Conservation (phyloP, 2,797 vertebrate genomes). For the Tauraco hartlaubi region DNA sequence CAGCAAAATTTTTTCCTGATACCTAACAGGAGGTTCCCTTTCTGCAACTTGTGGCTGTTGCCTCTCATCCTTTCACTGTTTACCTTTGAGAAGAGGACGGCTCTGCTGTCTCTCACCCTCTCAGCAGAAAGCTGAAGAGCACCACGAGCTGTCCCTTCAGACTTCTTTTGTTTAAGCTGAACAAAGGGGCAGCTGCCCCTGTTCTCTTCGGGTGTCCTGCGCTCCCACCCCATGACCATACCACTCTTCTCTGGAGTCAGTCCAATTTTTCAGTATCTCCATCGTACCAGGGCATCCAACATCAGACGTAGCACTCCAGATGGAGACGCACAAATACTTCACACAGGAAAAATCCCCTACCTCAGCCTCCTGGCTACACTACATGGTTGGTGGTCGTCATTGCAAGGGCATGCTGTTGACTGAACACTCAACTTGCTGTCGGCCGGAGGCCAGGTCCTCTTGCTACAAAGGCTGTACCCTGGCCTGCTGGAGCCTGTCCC, state of each 20-base stretch:
- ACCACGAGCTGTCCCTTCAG: not conserved
- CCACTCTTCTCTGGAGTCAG: not conserved
- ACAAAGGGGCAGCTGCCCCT: not conserved
- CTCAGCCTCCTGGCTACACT: not conserved
- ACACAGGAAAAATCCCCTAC: not conserved
- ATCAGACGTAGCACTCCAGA: not conserved
- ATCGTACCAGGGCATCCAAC: not conserved
- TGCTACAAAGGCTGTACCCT: not conserved
- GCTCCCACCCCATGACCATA: not conserved
- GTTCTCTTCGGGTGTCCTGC: not conserved
- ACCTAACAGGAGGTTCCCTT: not conserved
- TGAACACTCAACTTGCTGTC: not conserved
- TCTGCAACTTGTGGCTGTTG: not conserved
- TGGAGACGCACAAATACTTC: not conserved
- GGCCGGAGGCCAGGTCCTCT: not conserved
- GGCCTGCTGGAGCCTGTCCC: not conserved
- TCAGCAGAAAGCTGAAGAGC: not conserved
- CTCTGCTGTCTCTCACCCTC: not conserved
- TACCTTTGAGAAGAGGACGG: not conserved
- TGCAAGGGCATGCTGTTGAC: not conserved
- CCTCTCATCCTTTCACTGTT: not conserved
- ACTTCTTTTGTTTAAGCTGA: not conserved
- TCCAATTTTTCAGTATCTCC: not conserved
- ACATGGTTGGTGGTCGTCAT: accelerated
- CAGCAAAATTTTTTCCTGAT: not conserved